Conservation (phyloP, 1,140 invertebrate genomes). For the Varroa destructor region DNA sequence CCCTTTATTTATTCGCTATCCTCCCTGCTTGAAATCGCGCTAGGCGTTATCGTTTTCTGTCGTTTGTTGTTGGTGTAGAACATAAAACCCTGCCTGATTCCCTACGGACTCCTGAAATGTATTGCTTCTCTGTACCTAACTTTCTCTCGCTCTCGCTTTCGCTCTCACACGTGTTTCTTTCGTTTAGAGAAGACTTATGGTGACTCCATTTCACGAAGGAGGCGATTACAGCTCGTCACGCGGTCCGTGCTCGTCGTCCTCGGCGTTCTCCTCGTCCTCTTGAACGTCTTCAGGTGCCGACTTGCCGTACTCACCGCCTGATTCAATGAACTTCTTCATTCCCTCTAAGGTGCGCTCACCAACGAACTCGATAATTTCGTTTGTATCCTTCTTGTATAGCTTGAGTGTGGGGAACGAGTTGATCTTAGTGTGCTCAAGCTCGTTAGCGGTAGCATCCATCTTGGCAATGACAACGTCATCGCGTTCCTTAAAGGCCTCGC, state of each 20-base stretch:
- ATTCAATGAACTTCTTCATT: constrained; percentile 79
- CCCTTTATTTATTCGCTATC: no score
- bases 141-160: no score
- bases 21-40: no score
- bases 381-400: constrained; percentile 79
- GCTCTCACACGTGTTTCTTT: no score
- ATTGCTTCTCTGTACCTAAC: no score
- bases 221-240: constrained; percentile 16
- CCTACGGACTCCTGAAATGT: no score
- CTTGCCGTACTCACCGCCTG: constrained; percentile 53
- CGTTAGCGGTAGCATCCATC: constrained; percentile 39
- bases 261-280: constrained; percentile 27
- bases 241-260: constrained; percentile 28
- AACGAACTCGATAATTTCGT: constrained; percentile 80
- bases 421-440: constrained; percentile 78
- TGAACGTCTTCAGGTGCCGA: constrained; percentile 50
- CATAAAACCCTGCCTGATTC: no score
- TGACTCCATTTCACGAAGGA: background rate
- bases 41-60: no score
- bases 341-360: constrained; percentile 88
- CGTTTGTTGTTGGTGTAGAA: no score
- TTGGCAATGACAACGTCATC: constrained; percentile 56
- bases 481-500: constrained; percentile 54
- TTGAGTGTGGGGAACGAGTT: constrained; percentile 92
- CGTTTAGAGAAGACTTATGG: no score